Base-by-base conservation (phyloP, 2,113 vertebrate genomes). In the Urocitellus parryii region DNA sequence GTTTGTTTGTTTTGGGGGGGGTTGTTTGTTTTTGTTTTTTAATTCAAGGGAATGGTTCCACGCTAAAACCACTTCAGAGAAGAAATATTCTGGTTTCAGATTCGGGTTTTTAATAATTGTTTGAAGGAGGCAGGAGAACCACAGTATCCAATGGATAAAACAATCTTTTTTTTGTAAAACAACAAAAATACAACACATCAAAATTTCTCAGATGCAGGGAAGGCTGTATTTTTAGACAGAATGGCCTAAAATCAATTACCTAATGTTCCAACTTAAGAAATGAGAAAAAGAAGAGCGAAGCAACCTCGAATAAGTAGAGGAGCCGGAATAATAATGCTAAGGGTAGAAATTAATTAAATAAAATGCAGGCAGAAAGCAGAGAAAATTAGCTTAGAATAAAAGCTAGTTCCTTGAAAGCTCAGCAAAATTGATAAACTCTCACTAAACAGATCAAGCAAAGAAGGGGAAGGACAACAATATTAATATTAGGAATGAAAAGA, bases 41-140 rank as follows among this genome's bases (percentile, higher is more conserved):
- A 89, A 58, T 61, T 92, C 39, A 77, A 79, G 37, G 25, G 48
- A 83, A 45, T 72, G 51, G 4, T 53, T 2, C 20, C 10, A 74
- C 48, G 68, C 12, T 32, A 88, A 94, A 92, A 76, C 25, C 20
- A 61, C 24, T 77, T 39, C 65, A 32, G 12, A 27, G 3, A 85
- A 5, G 18, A 76, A 77, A 73, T 45, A 78, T 5, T 61, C 27
- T 22, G 48, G 45, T 92, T 94, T 90, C 51, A 91, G 18, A 86
- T 86, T 77, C 37, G 37, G 56, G 16, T 72, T 97, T 97, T 93
- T n/a, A 93, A 72, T 48, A 93, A 88, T 39, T 39, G 5, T 53
- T 61, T 86, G 78, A 96, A 96, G 56, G 67, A 77, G 39, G 12
- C 2, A 48, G 39, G 67, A 73, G 32, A 90, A 13, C 18, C 39